Evolutionary conservation across 2,797 vertebrate species (phyloP), one percentile per base, ranked within the genome.

Genomic region (Anguilla obscura): DNA sequence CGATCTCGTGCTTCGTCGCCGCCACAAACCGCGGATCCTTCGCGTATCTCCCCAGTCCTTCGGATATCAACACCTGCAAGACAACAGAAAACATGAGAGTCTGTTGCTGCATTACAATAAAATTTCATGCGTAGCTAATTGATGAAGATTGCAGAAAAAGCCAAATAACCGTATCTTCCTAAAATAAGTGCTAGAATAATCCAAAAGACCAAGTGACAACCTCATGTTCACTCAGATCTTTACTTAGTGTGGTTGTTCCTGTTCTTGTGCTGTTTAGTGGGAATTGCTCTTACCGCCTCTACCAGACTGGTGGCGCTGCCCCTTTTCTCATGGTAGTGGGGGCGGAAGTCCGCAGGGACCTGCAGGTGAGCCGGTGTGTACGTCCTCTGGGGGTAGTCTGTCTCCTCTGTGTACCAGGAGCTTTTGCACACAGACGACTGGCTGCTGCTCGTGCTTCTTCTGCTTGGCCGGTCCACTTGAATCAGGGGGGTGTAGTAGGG

Each of bases 21-120:
- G 98, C 97, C 30, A 99, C 98, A 86, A 99, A 99, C 92, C 98
- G 99, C 63, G 98, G 98, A 93, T 99, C 99, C 96, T 97, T 98
- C 48, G 99, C 98, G 0, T 98, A 99, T 89, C 97, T 96, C 91
- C 98, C 99, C 88, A 99, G 96, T 84, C 99, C 99, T 95, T 99
- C 98, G 0, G 99, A 99, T 96, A 99, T 99, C 93, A 99, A 96
- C 85, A 99, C 99, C 99, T 99, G 94, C n/a, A 76, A 9, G 0
- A 91, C 36, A 79, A 71, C 85, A 83, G 14, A 36, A 52, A 71
- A 21, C 14, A 90, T 69, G 21, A 87, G 40, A 80, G 7, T 24
- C 27, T 21, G n/a, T 4, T n/a, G n/a, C 33, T 60, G 33, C 33
- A n/a, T 66, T 8, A n/a, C 21, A 66, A 66, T 66, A 5, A n/a